These are phyloP conservation scores for Plusia festucae DNA, from an alignment of 2,888 invertebrate species.

Conservation along the genomic window DNA sequence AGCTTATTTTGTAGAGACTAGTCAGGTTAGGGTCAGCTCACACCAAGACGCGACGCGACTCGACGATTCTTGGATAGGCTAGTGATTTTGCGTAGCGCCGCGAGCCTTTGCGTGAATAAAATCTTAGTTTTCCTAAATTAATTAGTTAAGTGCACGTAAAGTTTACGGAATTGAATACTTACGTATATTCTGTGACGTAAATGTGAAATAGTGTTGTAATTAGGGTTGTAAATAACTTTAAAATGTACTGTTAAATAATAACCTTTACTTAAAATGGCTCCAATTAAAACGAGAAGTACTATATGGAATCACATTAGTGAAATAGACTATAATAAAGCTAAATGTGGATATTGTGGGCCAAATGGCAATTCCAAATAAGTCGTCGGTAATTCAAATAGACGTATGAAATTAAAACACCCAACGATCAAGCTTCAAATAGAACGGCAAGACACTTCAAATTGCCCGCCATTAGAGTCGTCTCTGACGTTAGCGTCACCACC, in stretches of 20 bases:
- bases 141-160: slow-evolving; percentile 1
- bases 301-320: slow-evolving; percentile 4
- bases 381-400: no score
- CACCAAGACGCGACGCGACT: no score
- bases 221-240: slow-evolving; percentile 1
- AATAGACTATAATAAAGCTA: not conserved
- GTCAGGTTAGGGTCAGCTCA: no score
- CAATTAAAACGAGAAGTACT: not conserved
- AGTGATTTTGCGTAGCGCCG: no score
- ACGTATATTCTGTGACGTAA: not conserved
- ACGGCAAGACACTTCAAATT: no score
- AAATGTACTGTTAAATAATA: not conserved
- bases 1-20: no score
- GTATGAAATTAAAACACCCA: no score
- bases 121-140: not conserved
- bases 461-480: no score
- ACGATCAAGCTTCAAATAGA: no score
- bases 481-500: no score
- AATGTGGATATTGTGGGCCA: not conserved
- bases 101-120: not conserved
- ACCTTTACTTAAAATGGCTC: not conserved
- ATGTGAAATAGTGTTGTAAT: not conserved
- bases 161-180: slow-evolving; percentile 1
- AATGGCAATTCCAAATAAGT: no score
- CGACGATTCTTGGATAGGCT: no score